Percentiles rank a stretch among this genome's conserved stretches.
These are phyloP conservation scores for Cactoblastis cactorum DNA, from an alignment of 2,888 invertebrate genomes.

Conservation along the genomic window DNA sequence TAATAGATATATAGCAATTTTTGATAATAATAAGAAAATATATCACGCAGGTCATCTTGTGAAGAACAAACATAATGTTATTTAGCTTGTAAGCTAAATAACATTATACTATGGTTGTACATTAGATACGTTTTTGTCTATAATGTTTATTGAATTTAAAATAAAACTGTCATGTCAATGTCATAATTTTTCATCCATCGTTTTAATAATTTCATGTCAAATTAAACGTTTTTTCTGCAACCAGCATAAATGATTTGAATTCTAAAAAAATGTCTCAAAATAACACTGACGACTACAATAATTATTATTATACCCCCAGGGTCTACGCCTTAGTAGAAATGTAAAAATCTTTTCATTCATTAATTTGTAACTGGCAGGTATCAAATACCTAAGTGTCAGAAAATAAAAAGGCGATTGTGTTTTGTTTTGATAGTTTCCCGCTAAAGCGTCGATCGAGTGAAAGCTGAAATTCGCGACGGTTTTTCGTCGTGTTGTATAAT, in stretches of 20 bases:
- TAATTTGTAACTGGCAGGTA: constrained; percentile 32
- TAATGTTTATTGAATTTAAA: too few relatives aligned
- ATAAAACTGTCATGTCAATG: not conserved
- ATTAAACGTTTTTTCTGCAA: not conserved
- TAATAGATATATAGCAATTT: too few relatives aligned
- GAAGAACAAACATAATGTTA: too few relatives aligned
- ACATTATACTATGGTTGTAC: too few relatives aligned
- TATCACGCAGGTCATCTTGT: too few relatives aligned
- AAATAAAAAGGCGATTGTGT: constrained; percentile 30
- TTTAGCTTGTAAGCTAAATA: too few relatives aligned
- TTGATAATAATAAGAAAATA: too few relatives aligned
- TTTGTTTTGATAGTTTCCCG: constrained; percentile 32
- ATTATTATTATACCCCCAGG: constrained; percentile 1
- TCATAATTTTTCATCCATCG: not conserved
- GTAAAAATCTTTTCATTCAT: constrained; percentile 20
- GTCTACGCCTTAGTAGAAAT: constrained; percentile 27
- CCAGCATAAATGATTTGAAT: constrained; percentile 6
- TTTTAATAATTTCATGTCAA: too few relatives aligned
- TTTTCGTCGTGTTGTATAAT: constrained; percentile 19
- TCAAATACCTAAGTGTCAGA: constrained; percentile 28
- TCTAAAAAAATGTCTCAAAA: constrained; percentile 1
- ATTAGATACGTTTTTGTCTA: too few relatives aligned
- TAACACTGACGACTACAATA: not conserved
- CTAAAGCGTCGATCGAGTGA: constrained; percentile 18
- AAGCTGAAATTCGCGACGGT: constrained; percentile 23